phyloP scores from a whole-genome alignment of 2,888 invertebrate species.

The Morpho deidamia region DNA sequence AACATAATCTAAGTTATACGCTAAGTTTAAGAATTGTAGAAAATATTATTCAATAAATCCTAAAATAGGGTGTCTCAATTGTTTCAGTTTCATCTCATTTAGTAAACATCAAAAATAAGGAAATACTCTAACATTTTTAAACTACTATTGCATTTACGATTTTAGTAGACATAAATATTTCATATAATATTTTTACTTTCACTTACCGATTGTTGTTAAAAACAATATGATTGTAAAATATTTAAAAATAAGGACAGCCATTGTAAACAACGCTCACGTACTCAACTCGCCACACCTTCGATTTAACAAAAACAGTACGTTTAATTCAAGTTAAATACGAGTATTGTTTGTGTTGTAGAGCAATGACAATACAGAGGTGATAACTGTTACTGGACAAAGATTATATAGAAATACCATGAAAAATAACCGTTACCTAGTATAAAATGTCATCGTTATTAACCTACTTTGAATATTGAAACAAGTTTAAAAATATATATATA shows the following conservation, averaged over 20 bases:
- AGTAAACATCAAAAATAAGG: conserved; percentile 19
- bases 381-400: no score
- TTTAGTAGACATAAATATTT: no score
- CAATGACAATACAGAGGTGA: no score
- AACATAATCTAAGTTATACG: no score
- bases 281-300: conserved; percentile 27
- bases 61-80: conserved; percentile 20
- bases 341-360: no score
- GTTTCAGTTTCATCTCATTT: conserved; percentile 17
- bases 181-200: conserved; percentile 16
- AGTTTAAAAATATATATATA: no score
- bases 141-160: no score
- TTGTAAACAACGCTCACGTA: conserved; percentile 27
- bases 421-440: no score
- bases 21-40: not conserved
- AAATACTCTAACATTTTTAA: no score
- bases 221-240: conserved; percentile 39
- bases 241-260: conserved; percentile 42
- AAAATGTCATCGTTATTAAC: no score
- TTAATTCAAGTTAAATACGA: not conserved
- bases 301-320: not conserved
- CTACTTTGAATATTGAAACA: no score
- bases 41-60: not conserved
- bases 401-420: no score
- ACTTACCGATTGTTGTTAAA: conserved; percentile 46